Base-by-base conservation (phyloP, 2,113 vertebrate species). In the Daboia siamensis region DNA sequence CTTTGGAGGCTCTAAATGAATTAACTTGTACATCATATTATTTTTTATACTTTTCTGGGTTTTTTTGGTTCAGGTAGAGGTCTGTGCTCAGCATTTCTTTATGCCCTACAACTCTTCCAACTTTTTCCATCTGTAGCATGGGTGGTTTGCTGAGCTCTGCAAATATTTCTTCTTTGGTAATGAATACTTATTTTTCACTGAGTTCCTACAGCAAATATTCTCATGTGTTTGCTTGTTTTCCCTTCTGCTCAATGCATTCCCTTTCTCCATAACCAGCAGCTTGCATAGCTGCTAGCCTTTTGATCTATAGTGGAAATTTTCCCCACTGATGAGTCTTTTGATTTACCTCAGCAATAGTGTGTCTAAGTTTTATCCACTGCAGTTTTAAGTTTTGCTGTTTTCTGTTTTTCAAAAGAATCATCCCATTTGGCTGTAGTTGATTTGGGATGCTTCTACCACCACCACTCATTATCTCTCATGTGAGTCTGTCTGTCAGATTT, bases 251-350 rank as follows among this genome's bases (percentile, higher is more conserved):
- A 91, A 48, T 88, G 94, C 86, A 57, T 88, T 26, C 87, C 94
- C 93, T 96, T 93, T 54, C 48, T 88, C 12, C 33, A 69, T 56
- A 95, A 96, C 94, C 91, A 94, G 87, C 94, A 96, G 95, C 90
- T 90, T 96, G 61, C 54, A 93, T 90, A 95, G 20, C 88, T 94
- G n/a, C 0, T 17, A 92, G 93, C 89, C 52, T 95, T 94, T 95
- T 96, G 95, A 96, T 96, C 91, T 89, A 91, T 91, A 95, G 93
- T 96, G 90, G 96, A 97, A 96, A 96, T 94, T 92, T 92, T 94
- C 89, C 64, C 91, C 29, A 91, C 3, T 90, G 95, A 85, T 44
- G n/a, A 91, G 88, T 95, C 33, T 94, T 64, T 93, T 94, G 91
- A 86, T 95, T 94, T 96, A 48, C 52, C 24, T 54, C 55, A 44